Percentiles rank a stretch among this genome's conserved stretches.
These are phyloP conservation scores for Muraenolepis orangiensis DNA, from an alignment of 2,797 vertebrate genomes.

Conservation along the genomic window DNA sequence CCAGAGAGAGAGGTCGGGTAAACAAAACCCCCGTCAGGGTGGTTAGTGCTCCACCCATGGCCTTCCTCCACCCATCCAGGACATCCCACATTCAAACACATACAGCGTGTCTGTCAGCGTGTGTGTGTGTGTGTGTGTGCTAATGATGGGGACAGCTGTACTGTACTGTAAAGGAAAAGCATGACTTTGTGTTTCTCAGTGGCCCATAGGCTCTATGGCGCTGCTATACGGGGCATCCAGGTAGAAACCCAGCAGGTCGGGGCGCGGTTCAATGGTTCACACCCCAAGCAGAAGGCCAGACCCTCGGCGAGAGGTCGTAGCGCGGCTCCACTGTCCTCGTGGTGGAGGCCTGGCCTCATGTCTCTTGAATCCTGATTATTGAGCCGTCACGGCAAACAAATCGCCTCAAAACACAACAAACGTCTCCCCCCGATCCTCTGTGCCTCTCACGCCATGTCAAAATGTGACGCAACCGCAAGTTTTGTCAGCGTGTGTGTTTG, in stretches of 20 bases:
- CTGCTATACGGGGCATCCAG: background rate
- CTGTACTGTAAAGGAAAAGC: background rate
- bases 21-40: constrained; percentile 26
- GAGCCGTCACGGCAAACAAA: background rate
- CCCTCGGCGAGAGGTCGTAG: background rate
- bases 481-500: background rate
- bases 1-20: constrained; percentile 51
- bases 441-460: background rate
- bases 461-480: background rate
- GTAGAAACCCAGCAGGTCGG: background rate
- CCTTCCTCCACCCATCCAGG: background rate
- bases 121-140: background rate
- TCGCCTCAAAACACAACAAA: background rate
- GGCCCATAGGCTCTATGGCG: background rate
- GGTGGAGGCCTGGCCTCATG: no score
- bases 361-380: background rate
- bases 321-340: no score
- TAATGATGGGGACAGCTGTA: background rate
- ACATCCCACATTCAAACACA: background rate
- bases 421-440: background rate
- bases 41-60: constrained; percentile 33
- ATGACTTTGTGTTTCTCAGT: background rate
- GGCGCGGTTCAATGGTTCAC: background rate
- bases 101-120: background rate
- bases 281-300: background rate